Base-by-base conservation (phyloP, 92 coral and sea anemone genomes). In the Epizoanthus fatuus region DNA sequence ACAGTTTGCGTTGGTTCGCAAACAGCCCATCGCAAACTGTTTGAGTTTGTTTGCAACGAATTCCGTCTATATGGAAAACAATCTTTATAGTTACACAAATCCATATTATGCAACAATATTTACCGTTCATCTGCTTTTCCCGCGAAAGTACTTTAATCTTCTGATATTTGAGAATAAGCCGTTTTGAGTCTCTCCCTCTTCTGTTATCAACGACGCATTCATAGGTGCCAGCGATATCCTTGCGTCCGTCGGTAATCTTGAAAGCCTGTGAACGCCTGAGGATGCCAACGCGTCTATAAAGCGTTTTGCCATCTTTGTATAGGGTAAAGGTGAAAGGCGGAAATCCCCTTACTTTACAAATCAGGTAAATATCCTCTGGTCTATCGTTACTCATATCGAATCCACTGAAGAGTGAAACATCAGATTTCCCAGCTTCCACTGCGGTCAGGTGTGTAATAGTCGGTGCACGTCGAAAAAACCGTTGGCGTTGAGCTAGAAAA, bases 261-360 rank as follows among this genome's bases (percentile, higher is more conserved):
- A 66, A 66, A 3, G n/a, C 44, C 42, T 32, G 44, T 12, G 8
- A 3, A n/a, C 71, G 20, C 38, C 4, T 1, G 71, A 13, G 19
- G 71, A 11, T 3, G 16, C 1, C 45, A 66, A 42, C 40, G 11
- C 45, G 45, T 10, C 71, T 66, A 12, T 2, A 39, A 4, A 66
- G 32, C 4, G 29, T 35, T 13, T 37, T 13, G n/a, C 71, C 71
- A 37, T 66, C 71, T 15, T 66, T 66, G 3, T 66, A 66, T 14
- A 37, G 7, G 4, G 71, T 37, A 42, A 37, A 35, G 7, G 71
- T 66, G 10, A 37, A 12, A 37, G 19, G 71, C 17, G 0, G 20
- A 13, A 6, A n/a, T 4, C 71, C 71, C 39, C 71, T 66, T 16
- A 42, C 71, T 66, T 42, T 66, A 35, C 71, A 66, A 7, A 66